Evolutionary conservation across 2,113 vertebrate species (phyloP), one percentile per base, ranked within the genome.

Genomic region (Scomber scombrus): DNA sequence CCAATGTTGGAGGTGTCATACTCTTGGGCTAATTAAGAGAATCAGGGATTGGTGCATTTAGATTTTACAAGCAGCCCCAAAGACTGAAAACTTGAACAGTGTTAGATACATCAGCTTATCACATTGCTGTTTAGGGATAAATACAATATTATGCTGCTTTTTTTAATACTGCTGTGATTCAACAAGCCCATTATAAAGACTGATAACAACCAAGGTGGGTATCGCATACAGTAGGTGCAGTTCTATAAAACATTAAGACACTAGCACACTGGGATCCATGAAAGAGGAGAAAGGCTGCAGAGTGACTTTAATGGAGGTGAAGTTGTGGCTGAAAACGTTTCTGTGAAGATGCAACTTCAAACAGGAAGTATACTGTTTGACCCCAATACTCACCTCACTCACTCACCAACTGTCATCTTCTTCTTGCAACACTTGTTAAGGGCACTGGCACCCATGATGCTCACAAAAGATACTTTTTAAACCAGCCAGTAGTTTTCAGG

Each of bases 271-370:
- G 47, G 8, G 11, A 57, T 49, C 43, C 14, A 31, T 57, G 52
- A 6, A 47, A 26, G 13, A 60, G 51, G 23, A 55, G 43, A 67
- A 68, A 1, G 49, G 51, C 57, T 29, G 19, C 23, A 47, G 23
- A 55, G 45, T 50, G 19, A 75, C 31, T 56, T 12, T 84, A 54
- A 70, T 81, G 49, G 50, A 78, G 43, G 31, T 29, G 26, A 75
- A 67, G 47, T 46, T 34, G 13, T 49, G 34, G 19, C 3, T 34
- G 46, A 67, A 49, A 65, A 52, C 23, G 19, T 61, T 55, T 46
- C 14, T 14, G 19, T 52, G n/a, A 80, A 72, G 45, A 78, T 34
- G 26, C 23, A 75, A 57, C 68, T 63, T 49, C 19, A 56, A 40
- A 45, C 29, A 31, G 10, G 47, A 43, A 66, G 49, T 19, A 16